Conservation (phyloP, 2,797 vertebrate species). For the Melopsittacus undulatus region DNA sequence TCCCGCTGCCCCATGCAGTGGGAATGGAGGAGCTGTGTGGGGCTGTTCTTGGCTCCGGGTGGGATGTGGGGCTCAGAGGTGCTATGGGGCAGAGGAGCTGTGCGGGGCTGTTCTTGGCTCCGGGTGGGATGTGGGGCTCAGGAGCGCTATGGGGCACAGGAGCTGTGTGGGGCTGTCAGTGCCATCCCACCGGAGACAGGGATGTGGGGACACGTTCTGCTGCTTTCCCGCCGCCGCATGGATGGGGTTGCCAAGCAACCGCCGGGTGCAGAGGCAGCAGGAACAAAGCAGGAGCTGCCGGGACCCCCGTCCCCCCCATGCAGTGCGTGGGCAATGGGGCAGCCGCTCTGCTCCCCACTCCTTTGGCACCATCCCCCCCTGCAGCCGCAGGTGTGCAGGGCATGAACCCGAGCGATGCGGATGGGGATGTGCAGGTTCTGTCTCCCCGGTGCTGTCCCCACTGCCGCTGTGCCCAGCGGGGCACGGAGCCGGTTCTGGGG, state of each 20-base stretch:
- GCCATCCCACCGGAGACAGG: not conserved
- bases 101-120: not conserved
- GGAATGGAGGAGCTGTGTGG: not conserved
- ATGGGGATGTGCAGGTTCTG: not conserved
- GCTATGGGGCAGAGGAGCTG: rapidly evolving
- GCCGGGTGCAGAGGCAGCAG: conserved; percentile 1
- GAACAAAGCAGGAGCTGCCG: not conserved
- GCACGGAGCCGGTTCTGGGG: not conserved
- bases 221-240: not conserved
- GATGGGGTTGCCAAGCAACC: conserved; percentile 63
- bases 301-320: not conserved
- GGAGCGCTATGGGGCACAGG: too few relatives aligned
- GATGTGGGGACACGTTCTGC: not conserved
- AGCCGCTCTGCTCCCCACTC: rapidly evolving
- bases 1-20: rapidly evolving
- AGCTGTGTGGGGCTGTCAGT: too few relatives aligned
- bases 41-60: not conserved
- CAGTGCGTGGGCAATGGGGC: not conserved
- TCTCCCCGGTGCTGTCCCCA: not conserved
- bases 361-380: rapidly evolving
- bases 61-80: not conserved
- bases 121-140: not conserved
- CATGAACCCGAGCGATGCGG: too few relatives aligned
- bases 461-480: not conserved
- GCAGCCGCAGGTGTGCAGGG: too few relatives aligned